A percentile compares a stretch with the other conserved stretches of the same genome.
Conservation (phyloP, 2,888 invertebrate species). For the Onchidella celtica region DNA sequence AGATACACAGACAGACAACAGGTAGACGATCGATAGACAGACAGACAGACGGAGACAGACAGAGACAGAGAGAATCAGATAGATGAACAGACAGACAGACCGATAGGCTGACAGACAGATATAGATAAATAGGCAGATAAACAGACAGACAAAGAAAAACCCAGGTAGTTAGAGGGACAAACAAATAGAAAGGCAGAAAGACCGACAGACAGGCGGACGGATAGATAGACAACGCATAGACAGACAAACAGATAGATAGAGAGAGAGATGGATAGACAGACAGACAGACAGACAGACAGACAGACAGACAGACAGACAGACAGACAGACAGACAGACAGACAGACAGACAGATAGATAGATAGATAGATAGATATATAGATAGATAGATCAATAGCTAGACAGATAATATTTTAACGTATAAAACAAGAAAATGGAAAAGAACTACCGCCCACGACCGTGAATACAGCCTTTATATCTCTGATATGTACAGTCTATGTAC, state of each 20-base stretch:
- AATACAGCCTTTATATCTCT: too few relatives aligned
- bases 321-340: constrained; percentile 2
- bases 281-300: not conserved
- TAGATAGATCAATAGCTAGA: too few relatives aligned
- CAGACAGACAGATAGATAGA: not conserved
- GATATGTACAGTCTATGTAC: too few relatives aligned
- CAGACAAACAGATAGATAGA: not conserved
- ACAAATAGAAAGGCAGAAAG: not conserved
- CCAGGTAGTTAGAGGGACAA: constrained; percentile 19
- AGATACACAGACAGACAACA: not conserved
- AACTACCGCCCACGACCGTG: too few relatives aligned
- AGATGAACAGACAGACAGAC: not conserved
- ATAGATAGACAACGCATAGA: not conserved
- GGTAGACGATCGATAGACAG: not conserved
- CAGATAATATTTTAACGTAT: too few relatives aligned
- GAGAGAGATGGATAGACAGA: not conserved
- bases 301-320: constrained; percentile 1
- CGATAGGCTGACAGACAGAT: not conserved
- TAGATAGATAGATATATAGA: not conserved
- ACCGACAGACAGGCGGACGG: not conserved
- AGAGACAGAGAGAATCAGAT: not conserved
- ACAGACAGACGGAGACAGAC: constrained; percentile 34
- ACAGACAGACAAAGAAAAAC: not conserved
- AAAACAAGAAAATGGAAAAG: too few relatives aligned
- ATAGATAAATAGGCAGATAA: not conserved